Conservation (phyloP, 2,113 vertebrate species). For the Ahaetulla prasina region DNA sequence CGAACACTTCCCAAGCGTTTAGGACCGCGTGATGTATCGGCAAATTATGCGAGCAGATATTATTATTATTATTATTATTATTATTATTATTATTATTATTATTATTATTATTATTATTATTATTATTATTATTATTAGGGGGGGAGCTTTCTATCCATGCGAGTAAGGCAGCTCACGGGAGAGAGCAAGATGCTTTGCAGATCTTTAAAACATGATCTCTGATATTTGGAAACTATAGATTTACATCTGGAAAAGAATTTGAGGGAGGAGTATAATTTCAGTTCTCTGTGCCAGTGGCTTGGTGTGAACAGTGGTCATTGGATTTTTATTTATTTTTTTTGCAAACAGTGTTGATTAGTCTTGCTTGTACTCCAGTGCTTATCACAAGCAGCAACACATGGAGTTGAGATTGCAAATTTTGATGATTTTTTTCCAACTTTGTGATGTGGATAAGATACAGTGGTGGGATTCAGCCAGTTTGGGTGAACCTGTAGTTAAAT, state of each 20-base stretch:
- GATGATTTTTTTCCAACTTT: background rate
- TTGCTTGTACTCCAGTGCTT: background rate
- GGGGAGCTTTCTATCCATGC: fast-evolving
- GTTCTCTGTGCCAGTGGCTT: background rate
- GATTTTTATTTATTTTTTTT: background rate
- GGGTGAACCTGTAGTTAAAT: no score
- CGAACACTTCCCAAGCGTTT: no score
- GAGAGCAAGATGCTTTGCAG: no score
- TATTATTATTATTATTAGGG: background rate
- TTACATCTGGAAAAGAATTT: background rate
- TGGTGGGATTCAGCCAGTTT: no score
- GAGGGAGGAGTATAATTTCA: background rate
- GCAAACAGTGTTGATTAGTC: background rate
- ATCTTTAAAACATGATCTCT: background rate
- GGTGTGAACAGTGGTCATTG: background rate
- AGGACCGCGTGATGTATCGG: no score
- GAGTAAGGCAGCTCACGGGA: background rate
- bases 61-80: no score
- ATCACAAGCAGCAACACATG: no score
- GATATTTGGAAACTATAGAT: background rate
- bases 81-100: no score
- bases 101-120: no score
- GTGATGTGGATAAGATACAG: background rate
- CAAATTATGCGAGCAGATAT: no score
- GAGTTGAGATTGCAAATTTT: background rate